phyloP scores from a whole-genome alignment of 2,113 vertebrate genomes.

The Engystomops pustulosus region DNA sequence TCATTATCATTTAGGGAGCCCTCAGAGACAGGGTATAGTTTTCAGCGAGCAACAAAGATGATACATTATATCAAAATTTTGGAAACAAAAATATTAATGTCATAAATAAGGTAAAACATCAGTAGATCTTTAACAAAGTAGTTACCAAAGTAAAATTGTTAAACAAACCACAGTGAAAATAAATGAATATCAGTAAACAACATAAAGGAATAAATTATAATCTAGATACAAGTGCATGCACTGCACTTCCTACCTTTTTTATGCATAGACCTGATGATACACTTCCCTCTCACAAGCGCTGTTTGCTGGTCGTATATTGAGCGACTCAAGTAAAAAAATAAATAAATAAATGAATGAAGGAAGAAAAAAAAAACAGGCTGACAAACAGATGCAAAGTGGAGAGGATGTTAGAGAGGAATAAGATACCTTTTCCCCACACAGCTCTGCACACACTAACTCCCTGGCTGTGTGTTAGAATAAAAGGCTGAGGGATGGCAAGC shows the following conservation, averaged over 20 bases:
- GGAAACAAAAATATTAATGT: neutral
- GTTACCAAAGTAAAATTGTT: neutral
- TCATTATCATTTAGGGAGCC: too few species aligned
- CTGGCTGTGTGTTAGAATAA: constrained; percentile 99
- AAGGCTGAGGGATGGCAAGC: constrained; percentile 99
- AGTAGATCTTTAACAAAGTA: neutral
- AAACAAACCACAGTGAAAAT: neutral
- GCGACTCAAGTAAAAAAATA: constrained; percentile 80
- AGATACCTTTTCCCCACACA: constrained; percentile 98
- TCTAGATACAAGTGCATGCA: constrained; percentile 67
- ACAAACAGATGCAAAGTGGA: constrained; percentile 99
- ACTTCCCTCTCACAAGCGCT: constrained; percentile 90
- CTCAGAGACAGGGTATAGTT: too few species aligned
- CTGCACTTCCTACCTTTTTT: constrained; percentile 92
- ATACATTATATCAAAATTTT: neutral
- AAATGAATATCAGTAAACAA: neutral
- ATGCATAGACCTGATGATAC: constrained; percentile 99
- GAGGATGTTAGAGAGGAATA: constrained; percentile 99
- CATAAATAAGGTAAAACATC: neutral
- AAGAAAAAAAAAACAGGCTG: constrained; percentile 95
- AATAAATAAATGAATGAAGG: constrained; percentile 86
- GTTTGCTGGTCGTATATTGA: constrained; percentile 88
- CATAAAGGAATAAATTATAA: constrained; percentile 71
- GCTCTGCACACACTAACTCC: constrained; percentile 93
- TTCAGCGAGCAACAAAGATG: neutral